Percentiles rank a stretch among this genome's conserved stretches.
Conservation (phyloP, 2,888 invertebrate genomes). For the Eustalomyia histrio region DNA sequence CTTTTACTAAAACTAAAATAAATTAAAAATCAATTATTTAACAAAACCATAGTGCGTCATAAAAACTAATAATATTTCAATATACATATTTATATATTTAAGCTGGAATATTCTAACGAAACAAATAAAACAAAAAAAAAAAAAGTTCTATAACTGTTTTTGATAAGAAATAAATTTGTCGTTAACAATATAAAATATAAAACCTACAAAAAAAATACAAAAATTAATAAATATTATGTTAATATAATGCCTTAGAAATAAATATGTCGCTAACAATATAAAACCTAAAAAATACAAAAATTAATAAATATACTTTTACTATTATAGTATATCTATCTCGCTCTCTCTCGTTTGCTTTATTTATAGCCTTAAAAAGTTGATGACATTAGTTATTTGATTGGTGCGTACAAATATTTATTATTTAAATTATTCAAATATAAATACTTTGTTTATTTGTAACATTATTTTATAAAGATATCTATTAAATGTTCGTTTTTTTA, state of each 20-base stretch:
- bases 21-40: too few relatives aligned
- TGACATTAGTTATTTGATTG: slow-evolving; percentile 36
- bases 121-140: neutral
- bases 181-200: slow-evolving; percentile 18
- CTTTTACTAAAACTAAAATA: too few relatives aligned
- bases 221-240: too few relatives aligned
- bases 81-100: neutral
- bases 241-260: too few relatives aligned
- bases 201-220: slow-evolving; percentile 11
- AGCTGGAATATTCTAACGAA: neutral
- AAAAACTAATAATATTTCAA: too few relatives aligned
- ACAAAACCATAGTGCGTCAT: too few relatives aligned
- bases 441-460: slow-evolving; percentile 1
- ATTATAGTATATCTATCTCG: too few relatives aligned
- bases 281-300: slow-evolving; percentile 9
- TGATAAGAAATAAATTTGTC: neutral
- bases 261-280: slow-evolving; percentile 5
- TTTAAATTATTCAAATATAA: neutral
- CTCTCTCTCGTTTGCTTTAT: neutral
- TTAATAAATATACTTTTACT: too few relatives aligned
- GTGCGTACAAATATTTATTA: slow-evolving; percentile 48
- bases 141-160: neutral
- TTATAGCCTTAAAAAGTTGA: slow-evolving; percentile 13
- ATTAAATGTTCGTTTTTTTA: slow-evolving; percentile 10
- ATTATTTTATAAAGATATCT: neutral